Evolutionary conservation across 2,888 invertebrate species (phyloP), one percentile per base, ranked within the genome.

Genomic region (Branchellion lobata): DNA sequence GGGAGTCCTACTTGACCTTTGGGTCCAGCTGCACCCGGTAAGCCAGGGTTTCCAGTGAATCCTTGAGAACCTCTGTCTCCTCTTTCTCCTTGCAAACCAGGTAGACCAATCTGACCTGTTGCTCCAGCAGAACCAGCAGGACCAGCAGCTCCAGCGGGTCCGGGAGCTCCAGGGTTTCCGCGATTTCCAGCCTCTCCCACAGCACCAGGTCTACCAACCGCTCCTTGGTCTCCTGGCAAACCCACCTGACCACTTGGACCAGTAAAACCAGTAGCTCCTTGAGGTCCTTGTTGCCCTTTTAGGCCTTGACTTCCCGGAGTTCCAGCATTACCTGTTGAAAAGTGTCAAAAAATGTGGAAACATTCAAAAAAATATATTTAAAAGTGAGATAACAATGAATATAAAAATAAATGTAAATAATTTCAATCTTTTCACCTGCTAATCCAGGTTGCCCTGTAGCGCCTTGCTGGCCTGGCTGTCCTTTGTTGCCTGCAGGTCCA

Each of bases 81-180:
- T 80, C 79, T 69, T 14, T 47, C 75, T 34, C 81, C 81, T 40
- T 36, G 29, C 18, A 71, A n/a, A 21, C 81, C 81, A 11, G 33
- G 53, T 27, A 36, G 47, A 0, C 76, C 79, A 21, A 24, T 34
- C 2, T 24, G 3, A 2, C 77, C 77, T 18, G 57, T 11, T 5
- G 77, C 77, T 11, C 77, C 77, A 14, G 77, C 40, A 27, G n/a
- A 24, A 5, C 78, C 78, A 73, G 34, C 14, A 31, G 3, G 14
- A 27, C 78, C 78, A n/a, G 78, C 14, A 24, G 24, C 2, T 14
- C 78, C 78, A n/a, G 21, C 8, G 8, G 3, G 27, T 8, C 80
- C 77, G 3, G 57, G 2, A 27, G 27, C 8, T 78, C 78, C 78
- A 14, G 47, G 51, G 36, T 27, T 47, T 8, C 74, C 74, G 8